phyloP scores from a whole-genome alignment of 2,797 vertebrate species.

The Cyprinodon diabolis region DNA sequence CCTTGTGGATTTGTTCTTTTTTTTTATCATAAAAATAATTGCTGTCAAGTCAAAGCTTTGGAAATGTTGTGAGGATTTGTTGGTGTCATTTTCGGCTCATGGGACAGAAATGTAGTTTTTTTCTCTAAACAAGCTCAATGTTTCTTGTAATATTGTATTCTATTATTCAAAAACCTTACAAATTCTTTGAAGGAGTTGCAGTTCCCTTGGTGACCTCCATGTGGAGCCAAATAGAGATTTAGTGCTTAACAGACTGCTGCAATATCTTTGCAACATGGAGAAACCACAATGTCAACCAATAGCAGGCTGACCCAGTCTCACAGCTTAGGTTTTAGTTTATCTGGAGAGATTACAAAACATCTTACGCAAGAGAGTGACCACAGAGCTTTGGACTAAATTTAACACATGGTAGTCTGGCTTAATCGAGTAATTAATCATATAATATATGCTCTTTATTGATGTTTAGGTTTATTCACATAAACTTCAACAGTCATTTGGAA shows the following conservation, averaged over 20 bases:
- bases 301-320: conserved; percentile 1
- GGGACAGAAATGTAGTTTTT: not conserved
- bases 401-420: not conserved
- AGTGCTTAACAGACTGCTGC: conserved; percentile 13
- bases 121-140: not conserved
- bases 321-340: not conserved
- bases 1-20: not conserved
- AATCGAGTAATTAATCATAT: not conserved
- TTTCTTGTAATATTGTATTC: not conserved
- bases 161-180: not conserved
- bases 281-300: conserved; percentile 17
- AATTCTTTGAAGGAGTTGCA: conserved; percentile 2
- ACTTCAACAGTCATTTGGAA: not conserved
- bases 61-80: too few species aligned
- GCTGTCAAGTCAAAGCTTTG: too few species aligned
- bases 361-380: conserved; percentile 1
- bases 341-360: conserved; percentile 1
- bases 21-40: too few species aligned
- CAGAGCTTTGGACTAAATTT: not conserved
- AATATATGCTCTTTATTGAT: not conserved
- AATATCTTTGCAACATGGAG: conserved; percentile 25
- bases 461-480: not conserved
- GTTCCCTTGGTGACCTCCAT: conserved; percentile 32
- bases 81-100: not conserved
- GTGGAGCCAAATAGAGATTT: conserved; percentile 24